Evolutionary conservation across 2,888 invertebrate genomes (phyloP), one percentile per base, ranked within the genome.

Genomic region (Drosophila stalkeri): DNA sequence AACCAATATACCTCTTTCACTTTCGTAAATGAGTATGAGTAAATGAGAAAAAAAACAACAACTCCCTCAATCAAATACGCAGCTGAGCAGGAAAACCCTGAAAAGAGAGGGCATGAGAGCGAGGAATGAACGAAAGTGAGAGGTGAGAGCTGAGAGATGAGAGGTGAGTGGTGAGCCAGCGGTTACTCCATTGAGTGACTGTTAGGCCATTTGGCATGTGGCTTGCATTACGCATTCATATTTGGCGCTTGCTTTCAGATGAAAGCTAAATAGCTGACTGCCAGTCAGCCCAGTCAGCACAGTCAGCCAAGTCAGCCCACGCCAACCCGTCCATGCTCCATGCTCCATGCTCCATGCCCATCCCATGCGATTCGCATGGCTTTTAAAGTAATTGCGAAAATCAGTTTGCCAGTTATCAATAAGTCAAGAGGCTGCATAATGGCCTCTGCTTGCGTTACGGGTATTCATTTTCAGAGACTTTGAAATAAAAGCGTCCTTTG

Each of bases 331-430:
- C 33, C 33, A 18, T 6, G 27, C 3, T 6, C 9, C n/a, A n/a
- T n/a, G n/a, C n/a, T n/a, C n/a, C n/a, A n/a, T n/a, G n/a, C n/a
- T 5, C 7, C n/a, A n/a, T n/a, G 23, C 11, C 20, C 9, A 27
- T 27, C 27, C 27, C 27, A 27, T 6, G 20, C 9, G 16, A 16
- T 16, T 8, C 6, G 51, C 9, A 78, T 80, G 49, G 78, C 80
- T 82, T 81, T 78, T 80, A 82, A 78, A 78, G 72, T 86, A 82
- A 84, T 84, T 88, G 82, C 84, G 67, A 65, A 79, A 88, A 84
- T 86, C 82, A 72, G 75, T 77, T 86, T 65, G 79, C 72, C 64
- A 77, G 37, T 39, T 75, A 80, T 81, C 82, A 80, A 81, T 82
- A 72, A 69, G 75, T 44, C 60, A 35, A 18, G 47, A 62, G 43